Evolutionary conservation across 2,113 vertebrate genomes (phyloP).

Genomic region (Balaeniceps rex): DNA sequence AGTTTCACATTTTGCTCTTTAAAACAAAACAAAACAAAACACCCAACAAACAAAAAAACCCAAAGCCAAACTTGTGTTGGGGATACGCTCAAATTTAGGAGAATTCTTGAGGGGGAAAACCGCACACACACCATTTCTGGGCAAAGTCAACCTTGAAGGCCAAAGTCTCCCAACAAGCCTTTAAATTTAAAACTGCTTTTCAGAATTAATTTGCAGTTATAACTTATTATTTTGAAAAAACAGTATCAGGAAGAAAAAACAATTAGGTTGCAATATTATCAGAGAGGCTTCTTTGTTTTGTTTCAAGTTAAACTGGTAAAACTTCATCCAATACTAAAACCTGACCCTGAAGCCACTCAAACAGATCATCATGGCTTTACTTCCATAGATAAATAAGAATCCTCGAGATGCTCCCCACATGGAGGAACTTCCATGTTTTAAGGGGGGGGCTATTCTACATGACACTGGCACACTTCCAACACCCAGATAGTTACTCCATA

Average conservation of each 20-base stretch:
- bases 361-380: rapidly evolving
- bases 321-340: not conserved
- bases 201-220: not conserved
- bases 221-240: not conserved
- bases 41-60: too few species aligned
- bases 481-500: not conserved
- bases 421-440: not conserved
- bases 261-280: not conserved
- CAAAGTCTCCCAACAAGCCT: not conserved
- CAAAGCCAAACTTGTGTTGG: not conserved
- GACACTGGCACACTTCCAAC: not conserved
- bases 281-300: not conserved
- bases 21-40: too few species aligned
- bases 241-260: not conserved
- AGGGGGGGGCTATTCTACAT: not conserved
- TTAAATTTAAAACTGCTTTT: not conserved
- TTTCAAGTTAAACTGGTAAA: not conserved
- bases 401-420: not conserved
- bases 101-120: not conserved
- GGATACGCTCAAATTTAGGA: not conserved
- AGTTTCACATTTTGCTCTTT: not conserved
- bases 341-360: not conserved
- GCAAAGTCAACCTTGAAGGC: not conserved
- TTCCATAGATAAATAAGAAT: not conserved
- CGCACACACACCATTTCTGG: not conserved